A percentile compares a stretch with the other conserved stretches of the same genome.
Evolutionary conservation across 1,140 invertebrate species (phyloP).

Genomic region (Drosophila oshimai): DNA sequence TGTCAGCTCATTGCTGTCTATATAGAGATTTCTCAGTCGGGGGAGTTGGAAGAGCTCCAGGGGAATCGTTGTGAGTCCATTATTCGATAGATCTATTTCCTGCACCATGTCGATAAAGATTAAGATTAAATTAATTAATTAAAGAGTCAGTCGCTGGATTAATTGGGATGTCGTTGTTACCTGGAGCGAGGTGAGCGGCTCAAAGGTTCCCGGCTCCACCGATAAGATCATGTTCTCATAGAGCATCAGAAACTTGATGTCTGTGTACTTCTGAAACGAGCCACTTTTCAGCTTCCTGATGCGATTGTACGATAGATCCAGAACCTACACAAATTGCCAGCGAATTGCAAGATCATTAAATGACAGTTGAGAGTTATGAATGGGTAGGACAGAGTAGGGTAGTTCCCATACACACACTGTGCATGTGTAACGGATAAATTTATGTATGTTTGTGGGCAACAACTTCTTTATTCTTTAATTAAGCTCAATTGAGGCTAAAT

Average conservation of each 20-base stretch:
- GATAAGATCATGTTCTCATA: conserved; percentile 85
- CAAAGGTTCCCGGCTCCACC: conserved; percentile 84
- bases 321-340: conserved; percentile 82
- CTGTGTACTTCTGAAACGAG: conserved; percentile 84
- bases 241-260: conserved; percentile 85
- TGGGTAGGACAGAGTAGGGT: neutral
- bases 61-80: conserved; percentile 84
- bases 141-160: conserved; percentile 16
- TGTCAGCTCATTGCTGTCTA: conserved; percentile 84
- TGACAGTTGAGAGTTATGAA: conserved; percentile 9
- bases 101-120: conserved; percentile 43
- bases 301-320: conserved; percentile 86
- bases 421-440: conserved; percentile 12
- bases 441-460: conserved; percentile 33
- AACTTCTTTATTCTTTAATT: conserved; percentile 79
- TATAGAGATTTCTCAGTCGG: conserved; percentile 84
- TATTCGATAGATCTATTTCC: conserved; percentile 85
- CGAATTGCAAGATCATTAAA: conserved; percentile 31
- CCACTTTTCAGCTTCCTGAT: conserved; percentile 84
- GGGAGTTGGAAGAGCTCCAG: conserved; percentile 84
- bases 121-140: too few relatives aligned
- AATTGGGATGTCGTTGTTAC: conserved; percentile 57
- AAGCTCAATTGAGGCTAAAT: conserved; percentile 65
- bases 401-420: neutral
- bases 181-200: conserved; percentile 83